Conservation (phyloP, 2,797 vertebrate genomes). For the Molossus molossus region DNA sequence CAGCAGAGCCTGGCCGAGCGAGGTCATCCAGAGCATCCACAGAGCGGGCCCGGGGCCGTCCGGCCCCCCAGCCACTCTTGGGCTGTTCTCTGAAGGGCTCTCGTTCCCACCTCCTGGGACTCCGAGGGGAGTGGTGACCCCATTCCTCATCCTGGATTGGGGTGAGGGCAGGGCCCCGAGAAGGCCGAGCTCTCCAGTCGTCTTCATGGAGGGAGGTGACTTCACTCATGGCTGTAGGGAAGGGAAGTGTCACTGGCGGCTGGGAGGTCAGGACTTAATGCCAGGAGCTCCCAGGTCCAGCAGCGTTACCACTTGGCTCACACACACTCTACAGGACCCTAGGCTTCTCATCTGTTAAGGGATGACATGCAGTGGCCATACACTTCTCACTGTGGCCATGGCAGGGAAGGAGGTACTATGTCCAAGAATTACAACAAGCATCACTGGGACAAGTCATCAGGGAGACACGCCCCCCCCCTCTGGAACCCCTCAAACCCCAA, state of each 20-base stretch:
- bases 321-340: not conserved
- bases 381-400: not conserved
- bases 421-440: not conserved
- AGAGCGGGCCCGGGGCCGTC: slow-evolving; percentile 91
- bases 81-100: slow-evolving; percentile 69
- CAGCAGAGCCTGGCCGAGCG: slow-evolving; percentile 83
- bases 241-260: slow-evolving; percentile 7
- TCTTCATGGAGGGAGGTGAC: slow-evolving; percentile 94
- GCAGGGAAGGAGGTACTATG: not conserved
- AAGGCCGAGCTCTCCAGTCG: slow-evolving; percentile 87
- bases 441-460: not conserved
- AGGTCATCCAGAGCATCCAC: slow-evolving; percentile 95
- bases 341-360: not conserved
- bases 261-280: not conserved
- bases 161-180: slow-evolving; percentile 81
- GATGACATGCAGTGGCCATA: not conserved
- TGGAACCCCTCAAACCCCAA: not conserved
- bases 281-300: not conserved
- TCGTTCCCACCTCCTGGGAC: slow-evolving; percentile 91
- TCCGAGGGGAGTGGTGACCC: slow-evolving; percentile 88
- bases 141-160: slow-evolving; percentile 87
- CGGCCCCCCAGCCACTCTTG: slow-evolving; percentile 39
- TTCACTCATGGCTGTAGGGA: slow-evolving; percentile 93
- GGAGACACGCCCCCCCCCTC: not conserved
- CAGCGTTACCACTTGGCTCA: not conserved